Evolutionary conservation across 35 echinoderm and acorn worm species (phyloP).

Genomic region (Hemicentrotus pulcherrimus): DNA sequence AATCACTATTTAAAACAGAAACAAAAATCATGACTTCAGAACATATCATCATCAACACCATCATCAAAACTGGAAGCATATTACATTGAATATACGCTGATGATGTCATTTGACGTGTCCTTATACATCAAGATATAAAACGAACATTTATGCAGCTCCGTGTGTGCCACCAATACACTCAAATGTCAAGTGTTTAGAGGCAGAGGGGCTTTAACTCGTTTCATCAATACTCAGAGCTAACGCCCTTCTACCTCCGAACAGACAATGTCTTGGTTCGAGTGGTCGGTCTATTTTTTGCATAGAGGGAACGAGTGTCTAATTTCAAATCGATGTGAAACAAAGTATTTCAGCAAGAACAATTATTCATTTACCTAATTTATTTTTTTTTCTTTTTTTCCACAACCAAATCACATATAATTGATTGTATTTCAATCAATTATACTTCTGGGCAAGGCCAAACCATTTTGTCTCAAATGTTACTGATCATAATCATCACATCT

Average conservation of each 20-base stretch:
- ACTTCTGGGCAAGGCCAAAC: too few species aligned
- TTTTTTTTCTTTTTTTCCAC: too few species aligned
- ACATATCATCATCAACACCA: neutral
- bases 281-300: neutral
- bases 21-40: neutral
- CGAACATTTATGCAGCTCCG: neutral
- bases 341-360: neutral
- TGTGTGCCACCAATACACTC: neutral
- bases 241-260: too few species aligned
- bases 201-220: too few species aligned
- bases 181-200: neutral
- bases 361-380: too few species aligned
- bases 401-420: too few species aligned
- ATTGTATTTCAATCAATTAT: too few species aligned
- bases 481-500: too few species aligned
- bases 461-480: too few species aligned
- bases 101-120: neutral
- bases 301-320: constrained; percentile 6
- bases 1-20: constrained; percentile 3
- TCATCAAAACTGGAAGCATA: constrained; percentile 48
- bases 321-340: neutral
- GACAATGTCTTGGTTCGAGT: neutral
- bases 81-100: constrained; percentile 34
- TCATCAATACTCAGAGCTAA: too few species aligned
- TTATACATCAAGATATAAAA: neutral